Percentiles rank a stretch among this genome's conserved stretches.
Conservation (phyloP, 2,797 vertebrate species). For the Malacoraja senta region DNA sequence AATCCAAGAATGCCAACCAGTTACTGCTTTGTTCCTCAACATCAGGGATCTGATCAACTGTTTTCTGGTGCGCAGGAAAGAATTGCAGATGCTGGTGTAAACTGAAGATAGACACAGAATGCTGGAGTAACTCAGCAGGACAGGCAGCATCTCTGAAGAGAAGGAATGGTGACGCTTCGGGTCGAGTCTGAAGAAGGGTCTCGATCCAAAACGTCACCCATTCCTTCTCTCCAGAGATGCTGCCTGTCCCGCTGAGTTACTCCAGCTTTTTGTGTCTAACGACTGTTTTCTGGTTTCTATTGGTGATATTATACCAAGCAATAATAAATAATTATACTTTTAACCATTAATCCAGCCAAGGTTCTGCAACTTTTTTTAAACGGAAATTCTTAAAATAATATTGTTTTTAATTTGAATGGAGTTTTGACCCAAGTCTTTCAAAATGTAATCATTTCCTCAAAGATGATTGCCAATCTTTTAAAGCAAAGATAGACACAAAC, state of each 20-base stretch:
- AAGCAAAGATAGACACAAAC: too few species aligned
- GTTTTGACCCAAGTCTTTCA: not conserved
- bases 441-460: too few species aligned
- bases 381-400: not conserved
- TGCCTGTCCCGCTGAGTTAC: too few species aligned
- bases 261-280: not conserved
- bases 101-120: too few species aligned
- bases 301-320: not conserved
- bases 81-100: too few species aligned
- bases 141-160: too few species aligned
- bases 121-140: too few species aligned
- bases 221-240: too few species aligned
- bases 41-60: not conserved
- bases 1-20: not conserved
- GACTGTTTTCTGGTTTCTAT: not conserved
- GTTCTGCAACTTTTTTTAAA: not conserved
- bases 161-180: too few species aligned
- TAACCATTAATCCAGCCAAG: not conserved
- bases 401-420: not conserved
- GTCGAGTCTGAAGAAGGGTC: too few species aligned
- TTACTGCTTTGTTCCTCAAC: not conserved
- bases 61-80: not conserved
- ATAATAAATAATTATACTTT: not conserved
- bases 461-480: too few species aligned
- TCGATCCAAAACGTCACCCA: too few species aligned